A percentile compares a stretch with the other conserved stretches of the same genome.
Evolutionary conservation across 2,113 vertebrate genomes (phyloP).

Genomic region (Microtus pennsylvanicus): DNA sequence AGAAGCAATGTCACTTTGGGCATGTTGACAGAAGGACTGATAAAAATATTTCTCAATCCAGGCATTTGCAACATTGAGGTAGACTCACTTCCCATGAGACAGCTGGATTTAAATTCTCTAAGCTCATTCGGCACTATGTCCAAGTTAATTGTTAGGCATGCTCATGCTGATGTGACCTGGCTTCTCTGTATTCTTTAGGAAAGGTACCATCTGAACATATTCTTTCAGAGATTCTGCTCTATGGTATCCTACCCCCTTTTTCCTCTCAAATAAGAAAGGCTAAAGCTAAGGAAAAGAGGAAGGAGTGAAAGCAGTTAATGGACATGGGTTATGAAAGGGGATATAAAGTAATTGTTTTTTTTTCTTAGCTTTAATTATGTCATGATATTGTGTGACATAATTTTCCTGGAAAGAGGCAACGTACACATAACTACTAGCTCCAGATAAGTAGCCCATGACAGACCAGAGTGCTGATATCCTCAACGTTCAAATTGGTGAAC

Average conservation of each 20-base stretch:
- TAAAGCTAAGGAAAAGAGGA: not conserved
- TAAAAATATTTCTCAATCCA: constrained; percentile 4
- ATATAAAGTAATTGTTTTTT: not conserved
- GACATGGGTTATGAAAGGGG: not conserved
- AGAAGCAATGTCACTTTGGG: not conserved
- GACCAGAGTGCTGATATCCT: not conserved
- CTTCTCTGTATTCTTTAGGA: not conserved
- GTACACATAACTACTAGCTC: not conserved
- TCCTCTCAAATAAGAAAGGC: not conserved
- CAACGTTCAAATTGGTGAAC: not conserved
- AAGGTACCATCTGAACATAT: not conserved
- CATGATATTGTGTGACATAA: not conserved
- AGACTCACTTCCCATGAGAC: not conserved
- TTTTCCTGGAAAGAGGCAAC: not conserved
- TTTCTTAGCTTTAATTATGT: not conserved
- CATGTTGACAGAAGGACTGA: not conserved
- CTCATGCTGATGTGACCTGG: not conserved
- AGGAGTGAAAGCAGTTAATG: not conserved
- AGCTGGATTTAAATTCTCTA: not conserved
- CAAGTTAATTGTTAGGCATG: not conserved
- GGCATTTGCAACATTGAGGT: not conserved
- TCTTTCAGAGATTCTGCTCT: not conserved
- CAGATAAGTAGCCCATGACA: no score
- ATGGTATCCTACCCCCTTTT: not conserved
- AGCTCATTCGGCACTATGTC: not conserved